A percentile compares a stretch with the other conserved stretches of the same genome.
phyloP scores from a whole-genome alignment of 2,888 invertebrate genomes.

The Drosophila subsilvestris region DNA sequence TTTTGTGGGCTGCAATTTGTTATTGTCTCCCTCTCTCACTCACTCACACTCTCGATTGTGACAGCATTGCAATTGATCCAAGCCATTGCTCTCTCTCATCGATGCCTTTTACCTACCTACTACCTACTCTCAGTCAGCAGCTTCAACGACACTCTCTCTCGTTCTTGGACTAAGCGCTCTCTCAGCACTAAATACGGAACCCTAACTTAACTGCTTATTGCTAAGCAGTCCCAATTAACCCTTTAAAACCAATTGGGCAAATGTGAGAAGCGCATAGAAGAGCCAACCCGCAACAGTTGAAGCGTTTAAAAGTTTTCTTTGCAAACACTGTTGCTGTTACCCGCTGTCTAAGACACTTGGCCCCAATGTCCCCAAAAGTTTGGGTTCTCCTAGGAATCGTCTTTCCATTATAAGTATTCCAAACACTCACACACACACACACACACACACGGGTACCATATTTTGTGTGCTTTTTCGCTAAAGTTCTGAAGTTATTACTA shows the following conservation, averaged over 20 bases:
- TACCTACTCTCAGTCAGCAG: not conserved
- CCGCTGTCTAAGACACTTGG: not conserved
- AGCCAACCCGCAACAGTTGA: not conserved
- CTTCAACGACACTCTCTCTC: not conserved
- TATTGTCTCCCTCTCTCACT: not conserved
- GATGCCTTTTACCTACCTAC: not conserved
- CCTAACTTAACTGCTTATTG: not conserved
- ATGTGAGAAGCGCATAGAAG: too few species aligned
- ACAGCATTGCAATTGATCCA: not conserved
- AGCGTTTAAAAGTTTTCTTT: not conserved
- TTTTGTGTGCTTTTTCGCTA: conserved; percentile 48
- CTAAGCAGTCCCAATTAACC: not conserved
- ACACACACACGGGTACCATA: conserved; percentile 5
- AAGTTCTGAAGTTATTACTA: conserved; percentile 58
- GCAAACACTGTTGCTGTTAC: not conserved
- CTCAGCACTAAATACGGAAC: not conserved
- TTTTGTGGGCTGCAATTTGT: not conserved
- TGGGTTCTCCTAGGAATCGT: not conserved
- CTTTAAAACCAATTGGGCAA: not conserved
- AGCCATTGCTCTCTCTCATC: not conserved
- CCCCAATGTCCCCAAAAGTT: conserved; percentile 19
- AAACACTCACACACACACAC: conserved; percentile 2
- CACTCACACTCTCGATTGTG: not conserved
- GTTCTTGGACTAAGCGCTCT: not conserved
- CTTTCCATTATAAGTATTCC: conserved; percentile 6